These are phyloP conservation scores for Dynastes maya DNA, from an alignment of 2,888 invertebrate genomes.

Conservation along the genomic window DNA sequence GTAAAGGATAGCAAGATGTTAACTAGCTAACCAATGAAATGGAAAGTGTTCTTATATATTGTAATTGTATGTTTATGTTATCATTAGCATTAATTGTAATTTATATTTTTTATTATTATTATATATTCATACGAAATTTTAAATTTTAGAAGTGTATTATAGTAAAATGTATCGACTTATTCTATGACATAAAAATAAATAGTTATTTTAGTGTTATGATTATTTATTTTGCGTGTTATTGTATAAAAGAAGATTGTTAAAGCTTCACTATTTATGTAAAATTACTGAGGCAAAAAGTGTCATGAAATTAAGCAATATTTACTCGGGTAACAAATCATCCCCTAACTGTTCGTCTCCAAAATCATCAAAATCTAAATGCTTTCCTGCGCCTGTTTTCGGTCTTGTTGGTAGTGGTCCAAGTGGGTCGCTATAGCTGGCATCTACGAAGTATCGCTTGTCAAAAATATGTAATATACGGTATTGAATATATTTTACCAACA, in stretches of 20 bases:
- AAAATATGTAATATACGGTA: background rate
- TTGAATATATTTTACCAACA: constrained; percentile 55
- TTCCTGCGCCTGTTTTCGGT: constrained; percentile 74
- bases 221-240: background rate
- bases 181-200: constrained; percentile 25
- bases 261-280: background rate
- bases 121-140: background rate
- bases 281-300: background rate
- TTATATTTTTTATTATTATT: constrained; percentile 7
- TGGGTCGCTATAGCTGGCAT: constrained; percentile 74
- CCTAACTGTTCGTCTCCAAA: constrained; percentile 84
- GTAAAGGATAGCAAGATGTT: too few relatives aligned
- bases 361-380: constrained; percentile 75
- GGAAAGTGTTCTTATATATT: constrained; percentile 1
- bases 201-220: constrained; percentile 1
- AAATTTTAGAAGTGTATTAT: constrained; percentile 8
- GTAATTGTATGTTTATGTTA: background rate
- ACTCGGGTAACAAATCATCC: constrained; percentile 82
- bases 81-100: background rate
- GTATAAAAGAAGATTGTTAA: background rate
- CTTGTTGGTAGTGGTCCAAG: constrained; percentile 74
- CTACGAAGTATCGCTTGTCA: constrained; percentile 61
- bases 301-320: constrained; percentile 58
- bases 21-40: background rate
- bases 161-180: background rate